A percentile compares a stretch with the other conserved stretches of the same genome.
These are phyloP conservation scores for Tribolium madens DNA, from an alignment of 1,140 invertebrate genomes.

Conservation along the genomic window DNA sequence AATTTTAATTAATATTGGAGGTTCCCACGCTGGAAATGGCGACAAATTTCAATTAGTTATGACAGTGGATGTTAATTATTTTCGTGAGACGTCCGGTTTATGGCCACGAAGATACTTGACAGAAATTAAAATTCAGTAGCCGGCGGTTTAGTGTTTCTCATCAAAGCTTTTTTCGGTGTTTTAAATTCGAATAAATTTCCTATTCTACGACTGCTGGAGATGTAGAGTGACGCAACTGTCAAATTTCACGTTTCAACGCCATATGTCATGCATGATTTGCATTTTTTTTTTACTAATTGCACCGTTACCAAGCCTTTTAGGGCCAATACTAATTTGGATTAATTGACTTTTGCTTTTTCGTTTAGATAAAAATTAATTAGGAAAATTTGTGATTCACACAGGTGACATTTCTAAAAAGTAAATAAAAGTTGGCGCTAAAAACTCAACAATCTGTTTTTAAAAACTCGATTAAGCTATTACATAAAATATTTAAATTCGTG, in stretches of 20 bases:
- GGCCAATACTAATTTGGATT: background rate
- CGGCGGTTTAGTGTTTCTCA: constrained; percentile 10
- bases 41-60: constrained; percentile 25
- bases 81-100: constrained; percentile 8
- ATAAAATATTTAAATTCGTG: background rate
- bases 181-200: constrained; percentile 20
- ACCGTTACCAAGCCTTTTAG: background rate
- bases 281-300: constrained; percentile 6
- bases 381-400: background rate
- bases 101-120: background rate
- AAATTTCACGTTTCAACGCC: constrained; percentile 28
- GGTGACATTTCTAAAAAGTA: background rate
- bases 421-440: background rate
- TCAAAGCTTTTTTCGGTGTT: constrained; percentile 3
- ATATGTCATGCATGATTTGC: constrained; percentile 25
- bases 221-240: constrained; percentile 24
- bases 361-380: background rate
- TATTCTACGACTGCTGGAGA: constrained; percentile 7
- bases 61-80: background rate
- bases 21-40: constrained; percentile 24
- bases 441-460: background rate
- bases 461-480: constrained; percentile 12
- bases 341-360: background rate
- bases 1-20: background rate
- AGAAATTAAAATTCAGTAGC: constrained; percentile 37